Conservation (phyloP, 2,888 invertebrate species). For the Sminthurinus aureus region DNA sequence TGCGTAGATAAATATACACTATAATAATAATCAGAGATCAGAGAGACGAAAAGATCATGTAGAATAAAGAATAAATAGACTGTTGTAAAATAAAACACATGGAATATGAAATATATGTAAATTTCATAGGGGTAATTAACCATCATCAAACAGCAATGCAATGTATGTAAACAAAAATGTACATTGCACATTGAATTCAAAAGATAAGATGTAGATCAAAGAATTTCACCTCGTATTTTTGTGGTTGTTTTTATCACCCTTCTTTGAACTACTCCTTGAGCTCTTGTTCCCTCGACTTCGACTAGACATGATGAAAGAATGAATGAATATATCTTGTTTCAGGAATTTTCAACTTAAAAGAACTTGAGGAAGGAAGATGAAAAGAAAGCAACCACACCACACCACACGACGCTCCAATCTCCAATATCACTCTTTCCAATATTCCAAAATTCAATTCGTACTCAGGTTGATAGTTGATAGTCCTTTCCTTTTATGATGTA, state of each 20-base stretch:
- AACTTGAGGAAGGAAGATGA: background rate
- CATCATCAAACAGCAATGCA: no score
- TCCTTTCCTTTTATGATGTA: no score
- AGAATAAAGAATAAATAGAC: no score
- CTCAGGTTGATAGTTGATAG: no score
- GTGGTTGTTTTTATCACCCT: background rate
- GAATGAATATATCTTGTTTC: background rate
- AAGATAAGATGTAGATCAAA: background rate
- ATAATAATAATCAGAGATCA: no score
- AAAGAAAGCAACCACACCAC: background rate
- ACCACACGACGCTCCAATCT: background rate
- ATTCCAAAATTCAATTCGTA: no score
- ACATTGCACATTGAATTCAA: background rate
- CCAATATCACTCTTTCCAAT: background rate
- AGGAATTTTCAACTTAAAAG: background rate
- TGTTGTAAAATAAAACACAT: no score
- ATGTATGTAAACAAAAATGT: no score
- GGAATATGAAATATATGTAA: no score
- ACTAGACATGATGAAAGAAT: background rate
- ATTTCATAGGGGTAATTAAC: no score
- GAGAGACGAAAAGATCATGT: no score
- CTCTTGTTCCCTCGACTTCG: constrained; percentile 10
- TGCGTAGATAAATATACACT: no score
- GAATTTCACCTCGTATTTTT: background rate
- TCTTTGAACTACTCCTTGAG: background rate